Evolutionary conservation across 2,113 vertebrate species (phyloP).

Genomic region (Charina bottae): DNA sequence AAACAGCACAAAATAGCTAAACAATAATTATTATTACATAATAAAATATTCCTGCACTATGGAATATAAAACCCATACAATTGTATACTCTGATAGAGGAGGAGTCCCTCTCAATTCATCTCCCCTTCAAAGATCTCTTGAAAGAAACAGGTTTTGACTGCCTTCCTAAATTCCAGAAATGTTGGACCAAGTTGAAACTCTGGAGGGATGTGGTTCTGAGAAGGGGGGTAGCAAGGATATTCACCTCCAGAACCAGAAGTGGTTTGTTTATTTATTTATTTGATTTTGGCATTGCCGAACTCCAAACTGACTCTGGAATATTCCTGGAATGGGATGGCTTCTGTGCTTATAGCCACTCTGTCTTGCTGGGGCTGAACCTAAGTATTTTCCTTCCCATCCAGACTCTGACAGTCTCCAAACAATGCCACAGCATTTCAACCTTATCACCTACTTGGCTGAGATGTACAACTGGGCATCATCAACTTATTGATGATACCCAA

Average conservation of each 20-base stretch:
- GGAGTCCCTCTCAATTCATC: background rate
- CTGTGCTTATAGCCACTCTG: background rate
- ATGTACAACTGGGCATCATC: too few relatives aligned
- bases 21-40: background rate
- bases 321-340: background rate
- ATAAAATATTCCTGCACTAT: background rate
- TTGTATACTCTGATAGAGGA: background rate
- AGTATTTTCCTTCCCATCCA: background rate
- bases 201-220: background rate
- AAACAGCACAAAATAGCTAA: background rate
- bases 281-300: background rate
- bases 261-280: background rate
- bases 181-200: background rate
- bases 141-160: background rate
- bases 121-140: background rate
- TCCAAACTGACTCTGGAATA: background rate
- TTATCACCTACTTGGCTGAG: too few relatives aligned
- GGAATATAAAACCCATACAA: background rate
- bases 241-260: background rate
- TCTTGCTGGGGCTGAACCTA: background rate
- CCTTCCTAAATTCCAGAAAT: background rate
- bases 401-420: background rate
- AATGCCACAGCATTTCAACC: too few relatives aligned
- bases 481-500: too few relatives aligned
- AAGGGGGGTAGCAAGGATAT: background rate